These are phyloP conservation scores for Bembecia ichneumoniformis DNA, from an alignment of 2,888 invertebrate genomes.

Conservation along the genomic window DNA sequence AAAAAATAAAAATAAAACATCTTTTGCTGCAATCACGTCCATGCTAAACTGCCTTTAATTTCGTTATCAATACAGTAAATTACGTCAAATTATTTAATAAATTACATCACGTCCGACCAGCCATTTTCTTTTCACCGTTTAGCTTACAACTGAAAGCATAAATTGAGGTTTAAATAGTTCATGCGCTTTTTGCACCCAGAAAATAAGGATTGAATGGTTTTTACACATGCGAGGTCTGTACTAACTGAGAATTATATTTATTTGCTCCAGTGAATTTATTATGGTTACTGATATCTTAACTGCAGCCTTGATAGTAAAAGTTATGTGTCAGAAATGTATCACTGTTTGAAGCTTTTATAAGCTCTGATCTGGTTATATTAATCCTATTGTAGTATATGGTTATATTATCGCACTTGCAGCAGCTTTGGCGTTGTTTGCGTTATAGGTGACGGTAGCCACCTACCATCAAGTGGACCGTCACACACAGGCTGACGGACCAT, in stretches of 20 bases:
- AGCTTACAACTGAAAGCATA: constrained; percentile 11
- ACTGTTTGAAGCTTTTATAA: background rate
- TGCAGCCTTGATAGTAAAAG: background rate
- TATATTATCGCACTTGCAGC: too few relatives aligned
- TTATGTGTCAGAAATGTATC: background rate
- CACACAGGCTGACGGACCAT: too few relatives aligned
- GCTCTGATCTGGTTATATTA: too few relatives aligned
- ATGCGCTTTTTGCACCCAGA: background rate
- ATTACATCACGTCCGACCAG: background rate
- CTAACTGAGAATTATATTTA: background rate
- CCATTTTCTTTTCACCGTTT: constrained; percentile 11
- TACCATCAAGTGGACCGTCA: too few relatives aligned
- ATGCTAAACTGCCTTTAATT: constrained; percentile 1
- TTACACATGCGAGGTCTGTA: background rate
- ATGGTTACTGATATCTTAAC: background rate
- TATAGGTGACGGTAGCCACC: too few relatives aligned
- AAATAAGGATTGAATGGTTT: background rate
- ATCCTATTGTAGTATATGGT: too few relatives aligned
- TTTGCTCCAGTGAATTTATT: background rate
- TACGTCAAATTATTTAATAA: background rate
- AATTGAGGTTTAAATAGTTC: constrained; percentile 8
- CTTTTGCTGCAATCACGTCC: background rate
- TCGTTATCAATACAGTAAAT: background rate
- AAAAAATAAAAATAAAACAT: background rate
- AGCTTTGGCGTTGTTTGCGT: too few relatives aligned